Base-by-base conservation (phyloP, 2,888 invertebrate genomes). In the Linnaemya tessellans region DNA sequence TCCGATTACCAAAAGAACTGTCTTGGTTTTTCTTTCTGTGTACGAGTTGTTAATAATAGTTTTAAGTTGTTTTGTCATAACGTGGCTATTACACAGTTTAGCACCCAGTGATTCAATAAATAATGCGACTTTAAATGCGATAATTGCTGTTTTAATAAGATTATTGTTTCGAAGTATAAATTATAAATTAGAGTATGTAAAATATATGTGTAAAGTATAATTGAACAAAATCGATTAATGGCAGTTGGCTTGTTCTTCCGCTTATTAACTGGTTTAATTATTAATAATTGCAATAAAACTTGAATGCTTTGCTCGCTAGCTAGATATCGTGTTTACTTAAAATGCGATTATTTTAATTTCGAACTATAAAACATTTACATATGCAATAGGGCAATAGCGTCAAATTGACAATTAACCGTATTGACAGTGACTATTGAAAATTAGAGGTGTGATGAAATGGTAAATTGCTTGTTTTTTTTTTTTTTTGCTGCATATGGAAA, bases 261-360 rank as follows among this genome's bases (percentile, higher is more conserved):
- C 75, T 75, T 62, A 75, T 68, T 81, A 81, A 74, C 60, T 75
- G 20, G 54, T 75, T 80, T 81, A 75, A 81, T 68, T 74, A 54
- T 54, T 51, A 43, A 67, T 38, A 49, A 56, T 58, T 73, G 18
- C 25, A 46, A 15, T 20, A 35, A 15, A 67, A 58, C 30, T 15
- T 38, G 13, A 41, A 49, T 49, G 41, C 46, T 71, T 71, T 56
- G 18, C 30, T 13, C 15, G n/a, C 41, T 54, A 25, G 20, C 30
- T 49, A 56, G 25, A 58, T 73, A 60, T 51, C 62, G 62, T 80
- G 58, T 65, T 65, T 20, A 30, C 67, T 46, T n/a, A 64, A 56
- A 38, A 35, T 56, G 25, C 54, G 22, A 64, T 80, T 73, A 56
- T 65, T 58, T 73, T 38, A 65, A 71, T 80, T 56, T 1, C 38